Base-by-base conservation (phyloP, 2,888 invertebrate genomes). In the Anaspis maculata region DNA sequence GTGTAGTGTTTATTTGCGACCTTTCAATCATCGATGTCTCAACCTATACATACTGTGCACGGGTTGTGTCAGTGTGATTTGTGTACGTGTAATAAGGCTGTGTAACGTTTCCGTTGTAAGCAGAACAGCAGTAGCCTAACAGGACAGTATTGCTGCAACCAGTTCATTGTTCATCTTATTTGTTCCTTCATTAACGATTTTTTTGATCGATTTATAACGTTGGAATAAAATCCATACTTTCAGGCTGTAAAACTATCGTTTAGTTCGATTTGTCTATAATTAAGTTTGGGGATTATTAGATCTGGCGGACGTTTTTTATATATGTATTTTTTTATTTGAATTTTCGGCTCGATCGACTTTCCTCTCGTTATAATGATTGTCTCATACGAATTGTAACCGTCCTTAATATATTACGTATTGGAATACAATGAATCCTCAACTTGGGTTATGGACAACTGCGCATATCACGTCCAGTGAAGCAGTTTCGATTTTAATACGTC, bases 61-160 rank as follows among this genome's bases (percentile, higher is more conserved):
- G 54, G 61, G 61, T 64, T 58, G 61, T 62, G 56, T 63, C 57
- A 57, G 61, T 64, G 62, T 64, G 62, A 59, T 62, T 61, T 62
- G 62, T 66, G 64, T 66, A 62, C 57, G 62, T 64, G 61, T 64
- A 61, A 62, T 58, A 64, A 64, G 64, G 65, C 65, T 65, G 64
- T 66, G 63, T 64, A 62, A n/a, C 57, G 57, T 62, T 61, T 59
- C 47, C 54, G 53, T 59, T 56, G 53, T 55, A 57, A 58, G 53
- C 54, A 55, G 57, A 55, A 53, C 56, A 51, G 51, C 51, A 47
- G 44, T 45, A 24, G 32, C 32, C 30, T 40, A 37, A 45, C 43
- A 38, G 42, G 43, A 46, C 47, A 41, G 30, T 31, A 27, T 48
- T 52, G 46, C 50, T 45, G 46, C 44, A 19, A 9, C n/a, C n/a